phyloP scores from a whole-genome alignment of 2,888 invertebrate species.

The Furcula furcula region DNA sequence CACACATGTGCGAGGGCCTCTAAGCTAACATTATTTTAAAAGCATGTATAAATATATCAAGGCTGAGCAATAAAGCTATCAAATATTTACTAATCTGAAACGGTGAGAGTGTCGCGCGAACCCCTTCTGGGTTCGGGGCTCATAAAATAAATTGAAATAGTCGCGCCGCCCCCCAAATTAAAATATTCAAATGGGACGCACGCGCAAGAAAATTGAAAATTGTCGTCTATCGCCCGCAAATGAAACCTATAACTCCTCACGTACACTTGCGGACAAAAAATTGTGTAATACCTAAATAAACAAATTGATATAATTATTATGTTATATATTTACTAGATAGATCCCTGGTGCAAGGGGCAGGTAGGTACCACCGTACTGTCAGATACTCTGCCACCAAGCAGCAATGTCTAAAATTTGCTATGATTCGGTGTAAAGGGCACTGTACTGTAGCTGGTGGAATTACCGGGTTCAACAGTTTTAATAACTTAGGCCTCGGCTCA shows the following conservation, averaged over 20 bases:
- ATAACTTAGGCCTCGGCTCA: too few species aligned
- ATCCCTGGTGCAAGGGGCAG: too few species aligned
- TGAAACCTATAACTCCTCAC: conserved; percentile 80
- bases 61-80: conserved; percentile 79
- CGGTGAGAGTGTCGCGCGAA: conserved; percentile 71
- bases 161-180: conserved; percentile 82
- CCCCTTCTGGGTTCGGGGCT: conserved; percentile 75
- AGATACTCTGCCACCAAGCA: too few species aligned
- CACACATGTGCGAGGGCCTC: conserved; percentile 12
- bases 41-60: conserved; percentile 74
- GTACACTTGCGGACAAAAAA: conserved; percentile 61
- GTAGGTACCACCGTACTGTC: too few species aligned
- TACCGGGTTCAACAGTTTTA: too few species aligned
- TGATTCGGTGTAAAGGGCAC: too few species aligned
- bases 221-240: conserved; percentile 82
- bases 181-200: conserved; percentile 83
- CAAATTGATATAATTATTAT: too few species aligned
- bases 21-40: conserved; percentile 54
- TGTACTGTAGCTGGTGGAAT: too few species aligned
- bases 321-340: too few species aligned
- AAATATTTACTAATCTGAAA: conserved; percentile 81
- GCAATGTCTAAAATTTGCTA: too few species aligned
- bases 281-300: too few species aligned
- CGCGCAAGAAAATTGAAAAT: conserved; percentile 83
- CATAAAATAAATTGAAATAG: conserved; percentile 83